A percentile compares a stretch with the other conserved stretches of the same genome.
These are phyloP conservation scores for Chrysodeixis includens DNA, from an alignment of 2,888 invertebrate genomes.

Conservation along the genomic window DNA sequence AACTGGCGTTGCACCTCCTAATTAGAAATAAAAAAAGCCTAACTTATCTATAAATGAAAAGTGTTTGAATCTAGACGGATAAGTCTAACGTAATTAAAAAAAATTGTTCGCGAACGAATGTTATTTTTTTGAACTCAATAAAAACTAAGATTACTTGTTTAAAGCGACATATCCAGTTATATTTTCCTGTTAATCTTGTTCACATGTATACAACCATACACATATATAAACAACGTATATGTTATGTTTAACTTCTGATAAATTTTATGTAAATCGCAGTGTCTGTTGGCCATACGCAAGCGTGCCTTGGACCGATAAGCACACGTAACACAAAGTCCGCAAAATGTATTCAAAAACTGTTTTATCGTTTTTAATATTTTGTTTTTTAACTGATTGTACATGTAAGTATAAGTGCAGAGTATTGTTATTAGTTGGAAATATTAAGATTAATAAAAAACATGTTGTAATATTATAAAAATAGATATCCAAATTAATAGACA, in stretches of 20 bases:
- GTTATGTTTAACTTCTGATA: not conserved
- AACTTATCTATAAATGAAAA: not conserved
- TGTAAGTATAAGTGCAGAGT: not conserved
- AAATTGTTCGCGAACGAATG: not conserved
- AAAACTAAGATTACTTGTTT: not conserved
- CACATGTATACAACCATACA: not conserved
- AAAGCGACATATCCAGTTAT: not conserved
- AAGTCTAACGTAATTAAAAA: not conserved
- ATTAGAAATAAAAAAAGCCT: too few species aligned
- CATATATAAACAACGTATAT: not conserved
- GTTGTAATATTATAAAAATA: too few species aligned
- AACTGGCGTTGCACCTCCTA: too few species aligned
- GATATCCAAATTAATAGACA: too few species aligned
- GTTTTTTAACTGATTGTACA: not conserved
- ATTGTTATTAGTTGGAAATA: not conserved
- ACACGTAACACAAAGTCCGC: not conserved
- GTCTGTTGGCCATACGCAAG: not conserved
- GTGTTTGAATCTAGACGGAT: not conserved
- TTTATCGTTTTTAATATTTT: not conserved
- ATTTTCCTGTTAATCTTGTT: constrained; percentile 1
- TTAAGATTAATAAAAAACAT: too few species aligned
- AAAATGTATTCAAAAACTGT: not conserved
- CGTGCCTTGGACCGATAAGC: not conserved
- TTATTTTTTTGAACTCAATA: not conserved
- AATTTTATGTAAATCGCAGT: constrained; percentile 1